Evolutionary conservation across 2,797 vertebrate species (phyloP).

Genomic region (Phaenicophaeus curvirostris): DNA sequence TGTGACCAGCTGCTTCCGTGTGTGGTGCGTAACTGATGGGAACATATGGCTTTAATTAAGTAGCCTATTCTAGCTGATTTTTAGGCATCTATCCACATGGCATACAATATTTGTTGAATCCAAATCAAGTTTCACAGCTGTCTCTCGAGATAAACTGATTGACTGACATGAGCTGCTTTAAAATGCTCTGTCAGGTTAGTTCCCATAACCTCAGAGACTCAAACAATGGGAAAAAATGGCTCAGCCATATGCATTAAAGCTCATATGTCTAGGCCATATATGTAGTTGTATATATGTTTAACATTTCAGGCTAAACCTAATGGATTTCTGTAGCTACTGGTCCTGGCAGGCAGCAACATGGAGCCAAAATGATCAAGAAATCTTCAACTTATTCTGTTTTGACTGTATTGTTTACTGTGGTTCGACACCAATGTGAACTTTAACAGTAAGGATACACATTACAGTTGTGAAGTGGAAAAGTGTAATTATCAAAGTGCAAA

Average conservation of each 20-base stretch:
- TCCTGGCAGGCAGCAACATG: neutral
- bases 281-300: neutral
- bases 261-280: neutral
- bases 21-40: constrained; percentile 58
- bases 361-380: neutral
- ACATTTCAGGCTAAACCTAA: neutral
- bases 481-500: neutral
- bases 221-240: constrained; percentile 9
- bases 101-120: constrained; percentile 74
- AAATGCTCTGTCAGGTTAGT: constrained; percentile 62
- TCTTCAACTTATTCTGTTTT: neutral
- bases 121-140: constrained; percentile 77
- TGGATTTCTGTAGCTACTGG: constrained; percentile 22
- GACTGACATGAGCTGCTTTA: constrained; percentile 72
- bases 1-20: constrained; percentile 72
- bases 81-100: constrained; percentile 77
- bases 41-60: constrained; percentile 79
- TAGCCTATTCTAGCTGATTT: constrained; percentile 76
- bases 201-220: constrained; percentile 45
- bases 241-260: neutral
- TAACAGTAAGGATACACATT: neutral
- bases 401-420: neutral
- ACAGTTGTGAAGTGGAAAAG: neutral
- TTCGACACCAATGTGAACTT: neutral
- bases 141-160: constrained; percentile 72